Evolutionary conservation across 2,888 invertebrate species (phyloP), one percentile per base, ranked within the genome.

Genomic region (Acanthosoma haemorrhoidale): DNA sequence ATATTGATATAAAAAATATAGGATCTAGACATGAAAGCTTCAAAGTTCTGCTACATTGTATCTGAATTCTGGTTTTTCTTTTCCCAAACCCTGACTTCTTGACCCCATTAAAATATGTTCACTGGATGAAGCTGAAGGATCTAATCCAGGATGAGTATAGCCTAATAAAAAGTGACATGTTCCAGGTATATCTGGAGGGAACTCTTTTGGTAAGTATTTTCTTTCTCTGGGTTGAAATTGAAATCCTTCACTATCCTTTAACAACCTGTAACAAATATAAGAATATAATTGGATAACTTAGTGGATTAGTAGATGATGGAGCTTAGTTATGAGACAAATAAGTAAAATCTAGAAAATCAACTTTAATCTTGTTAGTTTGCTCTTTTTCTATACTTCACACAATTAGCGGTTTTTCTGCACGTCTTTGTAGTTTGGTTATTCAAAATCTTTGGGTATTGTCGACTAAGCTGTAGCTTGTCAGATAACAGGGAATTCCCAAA

Each of bases 111-210:
- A 21, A 61, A 61, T 36, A 21, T 61, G 61, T 36, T 61, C 38
- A 25, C n/a, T 34, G 1, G 18, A 11, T n/a, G 61, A 36, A 21
- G 18, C 61, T 15, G 61, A 34, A 18, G 36, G 21, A 38, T 61
- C 61, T 13, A 61, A 13, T 38, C 38, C 61, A 29, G 88, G 87
- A 80, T 93, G 90, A 72, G 84, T 84, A 82, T 92, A 95, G 75
- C 86, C 87, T 77, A 88, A 87, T 68, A 94, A 84, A 80, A 94
- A 95, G 82, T 94, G 87, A 79, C 94, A 94, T 36, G 91, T 92
- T 75, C 91, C 92, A 57, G 87, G 85, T 70, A 88, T 87, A 77
- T 88, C 85, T 76, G 86, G 83, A 57, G 91, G 90, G 82, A 93
- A 93, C 77, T 91, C 93, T 80, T 89, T 89, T 9, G 94, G 94